phyloP scores from a whole-genome alignment of 1,140 invertebrate species.

The Ceratina japonica region DNA sequence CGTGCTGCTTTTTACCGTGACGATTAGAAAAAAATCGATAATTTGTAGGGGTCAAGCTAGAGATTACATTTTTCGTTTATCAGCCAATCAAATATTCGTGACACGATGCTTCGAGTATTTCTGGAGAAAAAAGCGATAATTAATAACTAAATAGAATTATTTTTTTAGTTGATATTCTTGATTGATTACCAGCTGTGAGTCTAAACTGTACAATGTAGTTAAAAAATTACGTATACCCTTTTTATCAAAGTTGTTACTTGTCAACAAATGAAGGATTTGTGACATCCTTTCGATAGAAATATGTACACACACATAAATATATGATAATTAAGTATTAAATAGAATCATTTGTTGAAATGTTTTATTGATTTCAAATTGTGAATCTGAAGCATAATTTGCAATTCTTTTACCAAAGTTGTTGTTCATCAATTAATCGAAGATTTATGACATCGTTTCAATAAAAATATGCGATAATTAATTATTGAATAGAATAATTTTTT shows the following conservation, averaged over 20 bases:
- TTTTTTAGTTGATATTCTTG: no score
- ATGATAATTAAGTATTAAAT: background rate
- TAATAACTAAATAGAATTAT: background rate
- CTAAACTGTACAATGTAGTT: no score
- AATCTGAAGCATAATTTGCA: no score
- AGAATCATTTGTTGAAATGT: background rate
- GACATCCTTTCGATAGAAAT: no score
- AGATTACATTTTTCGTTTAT: background rate
- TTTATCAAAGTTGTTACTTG: background rate
- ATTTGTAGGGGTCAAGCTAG: background rate
- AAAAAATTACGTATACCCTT: no score
- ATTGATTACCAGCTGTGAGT: no score
- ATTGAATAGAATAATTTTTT: background rate
- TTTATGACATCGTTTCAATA: background rate
- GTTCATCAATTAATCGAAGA: background rate
- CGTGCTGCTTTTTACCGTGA: background rate
- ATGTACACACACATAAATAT: no score
- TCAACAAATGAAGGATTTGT: background rate
- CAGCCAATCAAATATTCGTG: background rate
- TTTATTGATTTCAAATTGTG: no score
- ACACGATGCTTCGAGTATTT: background rate
- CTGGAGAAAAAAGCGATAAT: background rate
- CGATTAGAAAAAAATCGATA: background rate
- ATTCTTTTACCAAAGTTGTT: background rate
- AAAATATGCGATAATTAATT: background rate